Evolutionary conservation across 2,888 invertebrate genomes (phyloP).

Genomic region (Acleris sparsana): DNA sequence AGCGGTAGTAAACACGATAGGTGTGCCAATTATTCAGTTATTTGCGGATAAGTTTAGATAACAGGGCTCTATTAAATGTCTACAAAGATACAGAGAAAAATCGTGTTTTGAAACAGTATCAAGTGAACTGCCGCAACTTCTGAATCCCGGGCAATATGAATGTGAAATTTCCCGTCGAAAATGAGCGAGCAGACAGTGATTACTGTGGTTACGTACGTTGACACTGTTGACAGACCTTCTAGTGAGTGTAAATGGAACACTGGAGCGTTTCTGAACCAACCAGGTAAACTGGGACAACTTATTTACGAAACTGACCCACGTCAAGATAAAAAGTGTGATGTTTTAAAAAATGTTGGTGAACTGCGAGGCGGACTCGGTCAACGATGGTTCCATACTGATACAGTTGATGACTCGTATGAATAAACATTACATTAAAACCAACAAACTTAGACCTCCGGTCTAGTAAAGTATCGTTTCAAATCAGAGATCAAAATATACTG

Average conservation of each 20-base stretch:
- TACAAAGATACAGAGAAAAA: background rate
- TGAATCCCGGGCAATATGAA: conserved; percentile 17
- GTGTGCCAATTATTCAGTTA: conserved; percentile 47
- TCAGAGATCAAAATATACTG: too few species aligned
- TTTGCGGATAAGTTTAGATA: conserved; percentile 42
- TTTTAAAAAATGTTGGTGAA: too few species aligned
- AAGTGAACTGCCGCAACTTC: background rate
- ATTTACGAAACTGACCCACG: too few species aligned
- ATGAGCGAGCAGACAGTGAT: conserved; percentile 19
- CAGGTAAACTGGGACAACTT: background rate
- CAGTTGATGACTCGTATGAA: too few species aligned
- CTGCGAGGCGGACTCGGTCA: too few species aligned
- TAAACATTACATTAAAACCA: too few species aligned
- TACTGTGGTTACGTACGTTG: conserved; percentile 31
- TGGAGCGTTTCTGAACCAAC: too few species aligned
- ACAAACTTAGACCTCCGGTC: too few species aligned
- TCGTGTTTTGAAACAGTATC: conserved; percentile 12
- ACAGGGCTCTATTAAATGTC: conserved; percentile 21
- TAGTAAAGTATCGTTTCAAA: too few species aligned
- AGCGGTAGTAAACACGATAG: conserved; percentile 31
- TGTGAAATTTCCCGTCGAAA: conserved; percentile 27
- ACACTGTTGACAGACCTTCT: conserved; percentile 15
- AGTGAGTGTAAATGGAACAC: too few species aligned
- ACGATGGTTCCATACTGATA: too few species aligned
- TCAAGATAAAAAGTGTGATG: too few species aligned